phyloP scores from a whole-genome alignment of 2,797 vertebrate genomes.

The Chelon labrosus region DNA sequence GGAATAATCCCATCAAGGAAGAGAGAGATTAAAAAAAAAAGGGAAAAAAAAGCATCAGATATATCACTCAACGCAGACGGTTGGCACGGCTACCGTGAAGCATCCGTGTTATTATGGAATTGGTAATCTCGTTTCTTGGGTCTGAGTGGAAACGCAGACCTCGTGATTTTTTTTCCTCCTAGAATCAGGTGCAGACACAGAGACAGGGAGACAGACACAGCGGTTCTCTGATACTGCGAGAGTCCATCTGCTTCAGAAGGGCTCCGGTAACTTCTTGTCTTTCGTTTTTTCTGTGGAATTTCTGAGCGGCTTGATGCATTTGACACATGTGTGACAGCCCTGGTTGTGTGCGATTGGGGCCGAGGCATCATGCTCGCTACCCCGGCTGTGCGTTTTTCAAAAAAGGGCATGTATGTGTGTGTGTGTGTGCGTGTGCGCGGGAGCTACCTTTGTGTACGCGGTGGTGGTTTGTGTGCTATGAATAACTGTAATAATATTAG shows the following conservation, averaged over 20 bases:
- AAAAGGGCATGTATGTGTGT: conserved; percentile 60
- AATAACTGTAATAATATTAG: conserved; percentile 55
- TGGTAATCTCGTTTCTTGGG: conserved; percentile 79
- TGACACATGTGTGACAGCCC: conserved; percentile 90
- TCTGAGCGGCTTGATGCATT: conserved; percentile 91
- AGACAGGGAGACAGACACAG: conserved; percentile 73
- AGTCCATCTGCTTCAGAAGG: conserved; percentile 79
- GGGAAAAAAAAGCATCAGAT: conserved; percentile 72
- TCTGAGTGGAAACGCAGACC: conserved; percentile 72
- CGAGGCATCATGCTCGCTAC: conserved; percentile 79
- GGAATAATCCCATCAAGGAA: conserved; percentile 84
- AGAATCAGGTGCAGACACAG: conserved; percentile 68
- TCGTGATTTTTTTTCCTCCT: conserved; percentile 40
- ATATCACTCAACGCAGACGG: conserved; percentile 77
- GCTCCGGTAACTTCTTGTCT: conserved; percentile 77
- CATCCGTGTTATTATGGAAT: conserved; percentile 79
- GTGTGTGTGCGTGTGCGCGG: conserved; percentile 42
- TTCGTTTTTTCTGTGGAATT: conserved; percentile 86
- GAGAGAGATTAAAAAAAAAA: conserved; percentile 73
- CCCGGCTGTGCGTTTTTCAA: conserved; percentile 84
- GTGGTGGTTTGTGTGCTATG: conserved; percentile 35
- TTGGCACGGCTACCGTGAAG: conserved; percentile 68
- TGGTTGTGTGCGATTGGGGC: conserved; percentile 83
- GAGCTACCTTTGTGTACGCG: conserved; percentile 40
- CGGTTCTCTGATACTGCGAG: conserved; percentile 67